Conservation (phyloP, 1,140 invertebrate genomes). For the Halictus rubicundus region DNA sequence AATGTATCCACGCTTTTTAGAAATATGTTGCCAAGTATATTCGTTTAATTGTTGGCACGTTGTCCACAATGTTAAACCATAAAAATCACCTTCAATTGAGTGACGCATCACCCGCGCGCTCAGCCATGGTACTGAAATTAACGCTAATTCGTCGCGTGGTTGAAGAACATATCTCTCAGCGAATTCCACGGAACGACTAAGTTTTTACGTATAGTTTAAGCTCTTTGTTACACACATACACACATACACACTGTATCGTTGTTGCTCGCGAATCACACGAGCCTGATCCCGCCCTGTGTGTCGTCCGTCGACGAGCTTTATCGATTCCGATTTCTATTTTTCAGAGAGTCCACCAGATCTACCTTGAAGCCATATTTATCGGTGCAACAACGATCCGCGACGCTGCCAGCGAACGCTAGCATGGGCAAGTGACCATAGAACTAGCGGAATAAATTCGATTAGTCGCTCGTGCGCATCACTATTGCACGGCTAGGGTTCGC, state of each 20-base stretch:
- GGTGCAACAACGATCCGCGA: constrained; percentile 86
- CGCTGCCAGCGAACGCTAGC: constrained; percentile 85
- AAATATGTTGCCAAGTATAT: too few species aligned
- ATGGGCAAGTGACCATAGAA: constrained; percentile 78
- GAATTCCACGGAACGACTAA: not conserved
- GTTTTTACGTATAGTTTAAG: not conserved
- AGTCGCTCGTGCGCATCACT: not conserved
- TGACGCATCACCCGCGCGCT: too few species aligned
- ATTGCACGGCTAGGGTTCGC: not conserved
- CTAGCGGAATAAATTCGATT: constrained; percentile 27
- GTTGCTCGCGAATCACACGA: not conserved
- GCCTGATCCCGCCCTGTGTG: not conserved
- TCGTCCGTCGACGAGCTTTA: not conserved
- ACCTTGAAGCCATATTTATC: constrained; percentile 86
- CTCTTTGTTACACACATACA: not conserved
- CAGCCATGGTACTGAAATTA: too few species aligned
- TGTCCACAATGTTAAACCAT: too few species aligned
- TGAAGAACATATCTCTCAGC: not conserved
- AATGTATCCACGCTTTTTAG: too few species aligned
- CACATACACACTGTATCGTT: not conserved
- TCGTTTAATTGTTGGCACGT: too few species aligned
- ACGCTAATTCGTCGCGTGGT: too few species aligned
- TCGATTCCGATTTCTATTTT: constrained; percentile 29
- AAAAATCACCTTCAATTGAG: too few species aligned
- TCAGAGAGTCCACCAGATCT: constrained; percentile 88